Percentiles rank a stretch among this genome's conserved stretches.
These are phyloP conservation scores for Heterodera schachtii DNA, from an alignment of 1,140 invertebrate species.

Conservation along the genomic window DNA sequence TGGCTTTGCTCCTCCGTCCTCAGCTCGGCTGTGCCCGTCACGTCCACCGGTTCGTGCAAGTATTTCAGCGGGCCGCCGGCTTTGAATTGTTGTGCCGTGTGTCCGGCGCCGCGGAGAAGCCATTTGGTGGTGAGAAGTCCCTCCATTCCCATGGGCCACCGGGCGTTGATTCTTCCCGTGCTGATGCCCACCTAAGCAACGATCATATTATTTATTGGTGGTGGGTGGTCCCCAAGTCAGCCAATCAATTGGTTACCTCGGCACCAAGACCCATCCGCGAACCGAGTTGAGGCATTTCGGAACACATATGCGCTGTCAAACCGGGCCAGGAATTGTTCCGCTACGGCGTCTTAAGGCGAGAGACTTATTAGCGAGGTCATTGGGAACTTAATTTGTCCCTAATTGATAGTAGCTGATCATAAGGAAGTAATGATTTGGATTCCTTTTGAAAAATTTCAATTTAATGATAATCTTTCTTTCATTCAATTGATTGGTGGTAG, in stretches of 20 bases:
- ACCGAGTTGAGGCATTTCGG: conserved; percentile 92
- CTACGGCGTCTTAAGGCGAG: conserved; percentile 70
- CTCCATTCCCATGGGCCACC: conserved; percentile 95
- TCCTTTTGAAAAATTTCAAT: too few species aligned
- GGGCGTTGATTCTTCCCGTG: conserved; percentile 90
- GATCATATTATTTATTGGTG: neutral
- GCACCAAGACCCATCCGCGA: conserved; percentile 92
- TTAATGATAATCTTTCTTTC: too few species aligned
- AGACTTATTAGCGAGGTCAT: too few species aligned
- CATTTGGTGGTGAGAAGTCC: conserved; percentile 96
- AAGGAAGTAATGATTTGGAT: too few species aligned
- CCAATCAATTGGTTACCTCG: conserved; percentile 25
- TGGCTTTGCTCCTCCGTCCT: neutral
- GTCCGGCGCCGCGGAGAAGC: conserved; percentile 78
- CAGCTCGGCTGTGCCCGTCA: conserved; percentile 19
- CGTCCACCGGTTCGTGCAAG: conserved; percentile 54
- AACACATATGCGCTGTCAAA: conserved; percentile 98
- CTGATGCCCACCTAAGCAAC: conserved; percentile 80
- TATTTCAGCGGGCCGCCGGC: conserved; percentile 57
- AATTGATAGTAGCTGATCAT: too few species aligned
- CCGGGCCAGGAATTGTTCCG: conserved; percentile 76
- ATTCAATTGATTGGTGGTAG: too few species aligned
- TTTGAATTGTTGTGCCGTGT: conserved; percentile 68
- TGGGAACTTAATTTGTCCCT: too few species aligned
- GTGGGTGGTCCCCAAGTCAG: too few species aligned